These are phyloP conservation scores for Sphenodon punctatus DNA, from an alignment of 2,797 vertebrate genomes.

Conservation along the genomic window DNA sequence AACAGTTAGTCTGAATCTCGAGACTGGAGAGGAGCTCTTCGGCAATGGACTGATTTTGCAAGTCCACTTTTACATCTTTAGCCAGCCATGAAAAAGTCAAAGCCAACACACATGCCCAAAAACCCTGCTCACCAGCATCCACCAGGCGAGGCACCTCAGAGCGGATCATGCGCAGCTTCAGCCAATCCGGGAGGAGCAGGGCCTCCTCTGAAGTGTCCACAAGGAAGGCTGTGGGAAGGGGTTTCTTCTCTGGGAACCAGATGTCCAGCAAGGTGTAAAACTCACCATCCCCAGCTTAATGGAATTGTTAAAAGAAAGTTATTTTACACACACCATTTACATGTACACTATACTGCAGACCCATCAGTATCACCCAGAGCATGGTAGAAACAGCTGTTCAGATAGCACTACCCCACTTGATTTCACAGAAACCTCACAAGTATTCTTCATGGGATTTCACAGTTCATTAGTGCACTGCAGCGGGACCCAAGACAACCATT, in stretches of 20 bases:
- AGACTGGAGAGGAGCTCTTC: neutral
- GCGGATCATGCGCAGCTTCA: constrained; percentile 97
- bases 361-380: no score
- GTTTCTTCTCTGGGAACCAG: constrained; percentile 98
- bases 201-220: constrained; percentile 98
- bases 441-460: neutral
- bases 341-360: accelerated
- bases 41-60: neutral
- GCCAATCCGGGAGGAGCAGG: constrained; percentile 94
- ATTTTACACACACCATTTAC: neutral
- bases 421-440: neutral
- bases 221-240: constrained; percentile 95
- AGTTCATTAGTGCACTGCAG: no score
- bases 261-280: constrained; percentile 91
- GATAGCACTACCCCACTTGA: no score
- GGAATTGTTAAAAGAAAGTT: neutral
- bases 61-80: neutral
- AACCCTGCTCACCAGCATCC: constrained; percentile 84
- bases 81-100: neutral
- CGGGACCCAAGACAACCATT: neutral
- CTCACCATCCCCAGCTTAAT: constrained; percentile 84
- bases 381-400: no score
- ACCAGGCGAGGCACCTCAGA: constrained; percentile 94
- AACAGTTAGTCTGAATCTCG: no score
- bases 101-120: neutral